Base-by-base conservation (phyloP, 1,140 invertebrate genomes). In the Xylocopa sonorina region DNA sequence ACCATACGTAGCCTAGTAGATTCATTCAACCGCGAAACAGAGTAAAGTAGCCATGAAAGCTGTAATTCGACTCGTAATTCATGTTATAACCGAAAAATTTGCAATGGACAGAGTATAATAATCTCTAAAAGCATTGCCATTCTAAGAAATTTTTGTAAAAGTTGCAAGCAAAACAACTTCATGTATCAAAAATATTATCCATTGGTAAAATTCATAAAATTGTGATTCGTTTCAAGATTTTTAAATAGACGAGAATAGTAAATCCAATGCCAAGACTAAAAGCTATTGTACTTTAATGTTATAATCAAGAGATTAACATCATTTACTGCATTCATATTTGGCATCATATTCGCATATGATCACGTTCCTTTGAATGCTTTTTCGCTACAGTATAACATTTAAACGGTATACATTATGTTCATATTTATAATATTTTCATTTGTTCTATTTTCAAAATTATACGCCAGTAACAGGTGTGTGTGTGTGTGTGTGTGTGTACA, bases 1-100 rank as follows among this genome's bases (percentile, higher is more conserved):
- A 86, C 80, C 83, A 83, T 83, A 80, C 72, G 83, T 57, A 58
- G 48, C 71, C 73, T 80, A 85, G 50, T 83, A 84, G 46, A 55
- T 84, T 84, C 53, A 75, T 57, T 41, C n/a, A n/a, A n/a, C n/a
- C 51, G 69, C 74, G 43, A 81, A 73, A 55, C 66, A 29, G n/a
- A n/a, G 62, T 60, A 50, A 58, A 58, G 27, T 41, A 57, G 68
- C 74, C 55, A 53, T 81, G 67, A 77, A 73, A 53, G 74, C 51
- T 38, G 46, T 62, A 69, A 84, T 81, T 66, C 67, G 53, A 83
- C 80, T 78, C 69, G 62, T 74, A 78, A 68, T 80, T 71, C 60
- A 62, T 50, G 38, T 62, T 69, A 34, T 34, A 76, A 85, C 18
- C 78, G 46, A 82, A 81, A 68, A 29, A 63, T 60, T 41, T 10